Percentiles rank a stretch among this genome's conserved stretches.
These are phyloP conservation scores for Notospermus geniculatus DNA, from an alignment of 1,140 invertebrate species.

Conservation along the genomic window DNA sequence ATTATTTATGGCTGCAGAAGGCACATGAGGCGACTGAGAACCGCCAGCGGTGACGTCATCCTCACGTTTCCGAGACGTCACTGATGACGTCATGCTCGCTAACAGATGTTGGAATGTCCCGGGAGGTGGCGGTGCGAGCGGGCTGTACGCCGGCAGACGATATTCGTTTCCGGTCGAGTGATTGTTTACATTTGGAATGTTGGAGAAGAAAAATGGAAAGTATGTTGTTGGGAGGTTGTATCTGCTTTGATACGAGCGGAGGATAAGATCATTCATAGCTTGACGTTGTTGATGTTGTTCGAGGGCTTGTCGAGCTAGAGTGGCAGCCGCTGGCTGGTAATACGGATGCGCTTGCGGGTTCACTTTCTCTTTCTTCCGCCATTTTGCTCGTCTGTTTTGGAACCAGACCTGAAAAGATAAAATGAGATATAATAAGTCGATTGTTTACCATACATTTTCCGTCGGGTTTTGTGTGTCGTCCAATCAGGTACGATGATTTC, in stretches of 20 bases:
- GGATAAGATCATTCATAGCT: slow-evolving; percentile 58
- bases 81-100: slow-evolving; percentile 69
- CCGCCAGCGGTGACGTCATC: slow-evolving; percentile 55
- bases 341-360: slow-evolving; percentile 84
- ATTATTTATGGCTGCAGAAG: background rate
- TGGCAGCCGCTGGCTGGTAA: slow-evolving; percentile 68
- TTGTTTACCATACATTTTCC: background rate
- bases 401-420: slow-evolving; percentile 87
- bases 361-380: slow-evolving; percentile 81
- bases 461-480: background rate
- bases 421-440: background rate
- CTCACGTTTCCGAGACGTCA: slow-evolving; percentile 49
- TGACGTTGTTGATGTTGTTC: slow-evolving; percentile 62
- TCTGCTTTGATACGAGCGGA: slow-evolving; percentile 24
- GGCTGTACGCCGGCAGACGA: slow-evolving; percentile 7
- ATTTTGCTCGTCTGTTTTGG: slow-evolving; percentile 96
- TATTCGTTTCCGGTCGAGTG: slow-evolving; percentile 1
- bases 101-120: slow-evolving; percentile 81
- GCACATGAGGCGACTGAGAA: slow-evolving; percentile 27
- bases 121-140: slow-evolving; percentile 31
- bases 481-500: background rate
- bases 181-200: slow-evolving; percentile 18
- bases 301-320: slow-evolving; percentile 58
- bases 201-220: slow-evolving; percentile 21
- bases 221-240: slow-evolving; percentile 33